Evolutionary conservation across 2,113 vertebrate genomes (phyloP).

Genomic region (Cochlearius cochlearius): DNA sequence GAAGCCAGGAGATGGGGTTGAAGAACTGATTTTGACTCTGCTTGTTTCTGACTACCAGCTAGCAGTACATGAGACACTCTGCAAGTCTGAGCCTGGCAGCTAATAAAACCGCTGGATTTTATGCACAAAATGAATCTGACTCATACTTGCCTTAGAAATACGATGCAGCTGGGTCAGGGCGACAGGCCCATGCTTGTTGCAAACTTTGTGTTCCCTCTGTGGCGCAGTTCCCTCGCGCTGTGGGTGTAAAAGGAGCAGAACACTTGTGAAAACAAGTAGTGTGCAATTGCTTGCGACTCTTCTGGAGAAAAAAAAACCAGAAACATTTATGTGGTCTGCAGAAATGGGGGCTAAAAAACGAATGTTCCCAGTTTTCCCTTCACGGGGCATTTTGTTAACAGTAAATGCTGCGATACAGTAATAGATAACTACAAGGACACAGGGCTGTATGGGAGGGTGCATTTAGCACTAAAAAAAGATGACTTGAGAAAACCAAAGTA

Average conservation of each 20-base stretch:
- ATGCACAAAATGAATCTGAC: background rate
- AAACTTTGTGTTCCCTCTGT: background rate
- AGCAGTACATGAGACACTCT: background rate
- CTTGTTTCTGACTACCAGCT: background rate
- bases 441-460: background rate
- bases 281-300: background rate
- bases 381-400: background rate
- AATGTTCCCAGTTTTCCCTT: background rate
- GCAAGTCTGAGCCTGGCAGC: background rate
- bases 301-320: background rate
- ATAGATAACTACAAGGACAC: background rate
- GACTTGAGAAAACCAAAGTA: background rate
- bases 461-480: background rate
- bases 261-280: background rate
- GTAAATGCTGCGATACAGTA: background rate
- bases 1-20: conserved; percentile 36
- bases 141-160: background rate
- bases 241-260: background rate
- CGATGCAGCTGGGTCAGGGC: background rate
- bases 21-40: background rate
- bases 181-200: background rate
- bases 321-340: background rate
- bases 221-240: fast-evolving
- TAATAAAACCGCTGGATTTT: background rate
- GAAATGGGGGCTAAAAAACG: background rate